Evolutionary conservation across 2,113 vertebrate species (phyloP), one percentile per base, ranked within the genome.

Genomic region (Hypomesus transpacificus): DNA sequence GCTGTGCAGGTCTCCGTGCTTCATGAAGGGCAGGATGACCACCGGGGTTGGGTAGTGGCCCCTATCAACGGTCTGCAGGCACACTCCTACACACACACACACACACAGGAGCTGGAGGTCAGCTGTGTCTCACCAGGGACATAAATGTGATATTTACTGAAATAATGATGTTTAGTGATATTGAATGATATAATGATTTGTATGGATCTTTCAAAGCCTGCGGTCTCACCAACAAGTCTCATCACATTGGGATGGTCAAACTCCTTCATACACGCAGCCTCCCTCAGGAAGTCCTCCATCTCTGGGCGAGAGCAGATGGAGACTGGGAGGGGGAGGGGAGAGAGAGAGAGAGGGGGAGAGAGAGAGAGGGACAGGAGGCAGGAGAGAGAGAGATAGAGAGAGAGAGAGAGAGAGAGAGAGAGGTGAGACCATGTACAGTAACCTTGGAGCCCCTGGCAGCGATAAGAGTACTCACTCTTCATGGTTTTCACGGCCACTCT

Each of bases 401-500:
- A 24, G 22, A n/a, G 9, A 39, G 61, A 2, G 61, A 28, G 61
- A 18, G 61, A 7, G 16, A 8, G 61, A 18, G 61, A 14, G 20
- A 18, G 58, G 26, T 60, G 13, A 24, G 21, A 17, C 24, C 28
- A 13, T 64, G 21, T 34, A 46, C 39, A 46, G 39, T 46, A 46
- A 46, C 39, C 39, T 46, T 46, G 39, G 39, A 46, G 39, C 6
- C 39, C 34, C 39, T 46, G 39, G 61, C 26, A 14, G 31, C 26
- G 3, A n/a, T 16, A 6, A 2, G 52, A 14, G 17, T 24, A 92
- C 94, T 95, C 81, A 97, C 95, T 97, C 80, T 97, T 97, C 95
- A 97, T 97, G 0, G 95, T 97, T 87, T 97, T 97, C 46, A 97
- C 94, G 0, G 95, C 95, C 24, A 97, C 95, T 83, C 95, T 95